Evolutionary conservation across 2,113 vertebrate genomes (phyloP), one percentile per base, ranked within the genome.

Genomic region (Pithys albifrons): DNA sequence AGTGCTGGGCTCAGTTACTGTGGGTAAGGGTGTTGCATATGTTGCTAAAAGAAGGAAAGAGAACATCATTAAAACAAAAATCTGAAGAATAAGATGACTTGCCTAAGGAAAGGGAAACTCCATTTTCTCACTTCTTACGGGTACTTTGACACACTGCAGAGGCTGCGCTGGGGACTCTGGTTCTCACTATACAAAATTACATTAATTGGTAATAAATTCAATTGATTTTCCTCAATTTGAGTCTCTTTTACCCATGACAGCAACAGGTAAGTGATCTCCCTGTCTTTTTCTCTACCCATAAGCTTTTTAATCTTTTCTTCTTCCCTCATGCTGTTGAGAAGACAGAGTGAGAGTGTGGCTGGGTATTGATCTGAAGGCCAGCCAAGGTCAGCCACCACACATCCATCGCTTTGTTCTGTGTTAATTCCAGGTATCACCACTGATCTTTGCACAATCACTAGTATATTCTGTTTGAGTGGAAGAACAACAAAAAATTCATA

Each of bases 111-210:
- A 58, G 4, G 10, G 7, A 37, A 83, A 24, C 23, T 62, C 15
- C 2, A 1, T n/a, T 54, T 71, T 74, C 28, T 37, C 1, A 14
- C 31, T 88, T 64, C 22, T 70, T 33, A 33, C 3, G 27, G 27
- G 9, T 54, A 8, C 14, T 87, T 65, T 48, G 29, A 46, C 12
- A 33, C 4, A 10, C 5, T 17, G 7, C 0, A 4, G 14, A 27
- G 19, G 3, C 8, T 66, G 19, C 6, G 10, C 41, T 41, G 5
- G 0, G 1, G 2, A 1, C 11, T 18, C 13, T 59, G 39, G 39
- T 39, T 39, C 39, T 39, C 39, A 39, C 39, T 39, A 39, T 39
- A 39, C 39, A 39, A 39, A 39, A 39, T 39, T 39, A 39, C 39
- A 39, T 39, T 39, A 39, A 39, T 39, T 39, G 39, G 39, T 39